phyloP scores from a whole-genome alignment of 2,113 vertebrate genomes.

The Dryoscopus gambensis region DNA sequence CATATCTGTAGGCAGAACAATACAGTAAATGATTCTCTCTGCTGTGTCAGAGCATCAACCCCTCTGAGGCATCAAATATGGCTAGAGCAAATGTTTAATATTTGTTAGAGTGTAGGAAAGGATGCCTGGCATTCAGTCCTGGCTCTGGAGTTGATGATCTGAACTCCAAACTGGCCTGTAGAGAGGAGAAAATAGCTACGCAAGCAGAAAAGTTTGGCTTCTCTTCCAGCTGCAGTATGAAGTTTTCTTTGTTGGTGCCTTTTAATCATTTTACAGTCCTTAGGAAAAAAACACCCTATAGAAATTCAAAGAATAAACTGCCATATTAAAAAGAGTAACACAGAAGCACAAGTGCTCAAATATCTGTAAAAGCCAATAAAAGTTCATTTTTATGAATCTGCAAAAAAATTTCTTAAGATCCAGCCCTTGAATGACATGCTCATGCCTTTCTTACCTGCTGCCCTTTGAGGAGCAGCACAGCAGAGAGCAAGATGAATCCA shows the following conservation, averaged over 20 bases:
- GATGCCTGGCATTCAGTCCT: background rate
- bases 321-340: background rate
- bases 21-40: background rate
- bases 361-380: background rate
- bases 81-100: background rate
- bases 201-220: background rate
- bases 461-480: background rate
- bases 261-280: background rate
- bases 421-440: background rate
- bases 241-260: background rate
- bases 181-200: background rate
- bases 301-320: background rate
- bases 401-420: background rate
- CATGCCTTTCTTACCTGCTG: background rate
- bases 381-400: background rate
- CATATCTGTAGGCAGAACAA: background rate
- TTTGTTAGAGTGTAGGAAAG: background rate
- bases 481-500: background rate
- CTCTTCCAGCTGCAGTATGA: background rate
- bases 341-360: background rate
- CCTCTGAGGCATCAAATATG: background rate
- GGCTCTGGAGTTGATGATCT: background rate
- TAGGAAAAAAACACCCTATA: background rate
- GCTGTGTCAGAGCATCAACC: background rate
- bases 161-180: background rate